phyloP scores from a whole-genome alignment of 2,888 invertebrate genomes.

The Dryadula phaetusa region DNA sequence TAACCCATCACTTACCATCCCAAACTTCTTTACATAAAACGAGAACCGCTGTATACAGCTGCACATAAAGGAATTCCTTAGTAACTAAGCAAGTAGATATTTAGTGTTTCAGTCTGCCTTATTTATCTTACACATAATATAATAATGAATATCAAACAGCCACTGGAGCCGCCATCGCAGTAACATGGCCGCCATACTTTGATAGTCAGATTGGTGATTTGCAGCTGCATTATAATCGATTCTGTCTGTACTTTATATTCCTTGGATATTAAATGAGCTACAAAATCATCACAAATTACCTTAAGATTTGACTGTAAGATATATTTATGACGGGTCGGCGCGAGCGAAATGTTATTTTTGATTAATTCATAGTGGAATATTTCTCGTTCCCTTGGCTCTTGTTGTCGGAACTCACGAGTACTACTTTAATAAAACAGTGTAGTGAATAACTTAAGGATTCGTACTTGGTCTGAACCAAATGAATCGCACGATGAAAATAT shows the following conservation, averaged over 20 bases:
- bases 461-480: neutral
- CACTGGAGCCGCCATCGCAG: constrained; percentile 30
- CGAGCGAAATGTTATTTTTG: constrained; percentile 57
- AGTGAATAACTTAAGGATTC: constrained; percentile 23
- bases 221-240: constrained; percentile 66
- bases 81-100: neutral
- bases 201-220: constrained; percentile 72
- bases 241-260: constrained; percentile 79
- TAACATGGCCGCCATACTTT: constrained; percentile 58
- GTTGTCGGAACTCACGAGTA: constrained; percentile 34
- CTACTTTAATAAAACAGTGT: constrained; percentile 16
- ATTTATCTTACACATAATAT: constrained; percentile 34
- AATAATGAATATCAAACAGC: constrained; percentile 41
- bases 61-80: neutral
- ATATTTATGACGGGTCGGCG: constrained; percentile 69
- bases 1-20: too few relatives aligned
- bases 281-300: constrained; percentile 83
- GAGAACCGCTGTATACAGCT: neutral
- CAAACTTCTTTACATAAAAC: too few relatives aligned
- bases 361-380: constrained; percentile 68
- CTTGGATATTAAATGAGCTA: constrained; percentile 81
- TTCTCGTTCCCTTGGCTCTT: constrained; percentile 48
- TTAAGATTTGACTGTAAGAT: constrained; percentile 82
- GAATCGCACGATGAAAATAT: neutral
- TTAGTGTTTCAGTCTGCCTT: constrained; percentile 1